Percentiles rank a stretch among this genome's conserved stretches.
Conservation (phyloP, 2,797 vertebrate species). For the Brotogeris chrysoptera region DNA sequence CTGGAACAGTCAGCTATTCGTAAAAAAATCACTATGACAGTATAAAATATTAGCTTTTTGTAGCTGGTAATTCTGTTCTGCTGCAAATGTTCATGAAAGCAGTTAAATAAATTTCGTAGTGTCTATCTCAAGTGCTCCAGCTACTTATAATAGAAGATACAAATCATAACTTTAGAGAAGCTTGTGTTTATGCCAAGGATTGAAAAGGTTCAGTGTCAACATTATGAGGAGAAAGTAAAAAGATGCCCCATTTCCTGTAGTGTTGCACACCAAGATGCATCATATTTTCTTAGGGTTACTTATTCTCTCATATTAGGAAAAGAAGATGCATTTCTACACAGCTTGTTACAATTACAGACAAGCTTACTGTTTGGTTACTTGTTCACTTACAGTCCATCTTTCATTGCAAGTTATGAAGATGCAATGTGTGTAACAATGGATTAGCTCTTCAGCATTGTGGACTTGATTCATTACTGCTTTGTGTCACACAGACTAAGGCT, state of each 20-base stretch:
- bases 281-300: neutral
- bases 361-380: neutral
- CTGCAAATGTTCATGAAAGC: neutral
- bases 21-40: neutral
- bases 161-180: neutral
- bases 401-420: neutral
- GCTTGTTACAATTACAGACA: neutral
- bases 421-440: neutral
- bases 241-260: neutral
- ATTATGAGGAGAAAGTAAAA: neutral
- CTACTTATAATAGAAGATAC: neutral
- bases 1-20: neutral
- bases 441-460: neutral
- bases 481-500: conserved; percentile 8
- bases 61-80: neutral
- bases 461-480: neutral
- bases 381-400: neutral
- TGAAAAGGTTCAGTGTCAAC: neutral
- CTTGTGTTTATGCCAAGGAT: neutral
- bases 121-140: neutral
- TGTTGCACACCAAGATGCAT: neutral
- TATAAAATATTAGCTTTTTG: neutral
- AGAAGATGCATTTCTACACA: neutral
- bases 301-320: neutral
- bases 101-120: neutral